Evolutionary conservation across 1,140 invertebrate species (phyloP), one percentile per base, ranked within the genome.

Genomic region (Lepidurus couesii): DNA sequence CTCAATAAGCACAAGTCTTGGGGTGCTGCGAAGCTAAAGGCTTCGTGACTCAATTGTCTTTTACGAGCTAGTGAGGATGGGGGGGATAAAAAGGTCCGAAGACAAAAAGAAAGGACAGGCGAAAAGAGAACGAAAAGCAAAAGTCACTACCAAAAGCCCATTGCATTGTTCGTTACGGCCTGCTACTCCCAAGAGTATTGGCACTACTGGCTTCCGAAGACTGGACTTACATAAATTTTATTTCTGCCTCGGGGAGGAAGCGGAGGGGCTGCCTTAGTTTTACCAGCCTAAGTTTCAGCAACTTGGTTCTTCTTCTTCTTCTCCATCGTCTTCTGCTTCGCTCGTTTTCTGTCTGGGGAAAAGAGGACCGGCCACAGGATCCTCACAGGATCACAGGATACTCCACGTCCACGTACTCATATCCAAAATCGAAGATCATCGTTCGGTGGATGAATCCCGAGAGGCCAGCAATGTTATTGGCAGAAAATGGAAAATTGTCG

Each of bases 11-110:
- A 34, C 34, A 34, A 34, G 34, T 34, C 34, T 34, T 34, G 34
- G 34, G 34, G 34, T 34, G 34, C 34, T 34, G 34, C 34, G 34
- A 34, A 34, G 34, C 34, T 34, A 34, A 34, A 34, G 34, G 34
- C 16, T 65, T 65, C 53, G 53, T 65, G 53, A 65, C 53, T 65
- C 53, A 65, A 65, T 65, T 65, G 53, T 65, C 53, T 65, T 65
- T 65, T 65, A 65, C 53, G 53, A 65, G 9, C 16, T 9, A 65
- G 53, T 65, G 16, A 65, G 53, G 53, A 21, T 65, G 16, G 9
- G 53, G 13, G 47, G 13, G 53, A 2, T 47, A 47, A 16, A 47
- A 47, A 16, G 45, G 45, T 47, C 10, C 16, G 16, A 65, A 65
- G 21, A 65, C 0, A 21, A 13, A 65, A 21, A 65, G 53, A 7